A percentile compares a stretch with the other conserved stretches of the same genome.
These are phyloP conservation scores for Diplolepis rosae DNA, from an alignment of 2,888 invertebrate genomes.

Conservation along the genomic window DNA sequence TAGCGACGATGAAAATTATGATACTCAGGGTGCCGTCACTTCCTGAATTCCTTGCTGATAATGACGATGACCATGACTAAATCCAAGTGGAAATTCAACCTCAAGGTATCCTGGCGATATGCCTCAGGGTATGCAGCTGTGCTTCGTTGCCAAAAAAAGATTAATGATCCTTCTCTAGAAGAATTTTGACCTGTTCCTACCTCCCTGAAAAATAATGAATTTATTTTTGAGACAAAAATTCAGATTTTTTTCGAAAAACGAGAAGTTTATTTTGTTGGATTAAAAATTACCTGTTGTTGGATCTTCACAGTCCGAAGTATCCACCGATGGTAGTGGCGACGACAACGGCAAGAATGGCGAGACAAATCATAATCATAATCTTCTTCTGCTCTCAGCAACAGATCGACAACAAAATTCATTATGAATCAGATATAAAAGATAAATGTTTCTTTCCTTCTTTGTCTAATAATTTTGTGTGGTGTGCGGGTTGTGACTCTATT, in stretches of 20 bases:
- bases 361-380: conserved; percentile 93
- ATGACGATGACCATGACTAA: conserved; percentile 33
- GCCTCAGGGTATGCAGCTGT: conserved; percentile 42
- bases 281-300: conserved; percentile 59
- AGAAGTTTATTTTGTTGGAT: neutral
- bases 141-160: conserved; percentile 38
- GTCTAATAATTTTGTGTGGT: conserved; percentile 12
- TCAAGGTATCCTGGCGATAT: conserved; percentile 50
- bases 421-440: conserved; percentile 35
- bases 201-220: conserved; percentile 34
- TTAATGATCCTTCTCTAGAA: conserved; percentile 47
- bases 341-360: conserved; percentile 86
- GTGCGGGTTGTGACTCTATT: conserved; percentile 47
- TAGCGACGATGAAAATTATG: conserved; percentile 11
- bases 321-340: conserved; percentile 81
- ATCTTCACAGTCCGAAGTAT: conserved; percentile 77
- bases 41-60: conserved; percentile 31
- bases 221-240: neutral
- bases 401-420: conserved; percentile 41
- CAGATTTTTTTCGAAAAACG: too few species aligned
- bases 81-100: conserved; percentile 9
- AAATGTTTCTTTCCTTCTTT: conserved; percentile 34
- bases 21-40: neutral
- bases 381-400: conserved; percentile 85
- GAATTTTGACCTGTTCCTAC: conserved; percentile 54